phyloP scores from a whole-genome alignment of 2,797 vertebrate species.

The Otus scops region DNA sequence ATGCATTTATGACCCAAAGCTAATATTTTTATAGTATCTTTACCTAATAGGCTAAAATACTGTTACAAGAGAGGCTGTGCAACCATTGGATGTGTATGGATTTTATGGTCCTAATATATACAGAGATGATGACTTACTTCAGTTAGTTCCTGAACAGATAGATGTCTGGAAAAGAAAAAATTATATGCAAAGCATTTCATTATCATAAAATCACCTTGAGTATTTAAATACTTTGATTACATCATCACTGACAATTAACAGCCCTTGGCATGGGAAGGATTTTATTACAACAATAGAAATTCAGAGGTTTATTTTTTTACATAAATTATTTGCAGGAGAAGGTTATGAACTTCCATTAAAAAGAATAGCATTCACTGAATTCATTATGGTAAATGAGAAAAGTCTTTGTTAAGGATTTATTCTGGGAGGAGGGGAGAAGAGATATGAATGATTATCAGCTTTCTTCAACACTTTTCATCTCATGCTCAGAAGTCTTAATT shows the following conservation, averaged over 20 bases:
- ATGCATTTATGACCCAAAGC: neutral
- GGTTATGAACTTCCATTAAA: neutral
- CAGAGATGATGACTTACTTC: conserved; percentile 61
- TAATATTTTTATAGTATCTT: neutral
- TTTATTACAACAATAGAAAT: conserved; percentile 39
- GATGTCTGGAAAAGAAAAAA: conserved; percentile 60
- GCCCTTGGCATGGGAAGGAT: neutral
- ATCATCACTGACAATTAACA: conserved; percentile 40
- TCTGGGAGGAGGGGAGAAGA: neutral
- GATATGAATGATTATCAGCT: neutral
- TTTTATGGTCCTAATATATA: neutral
- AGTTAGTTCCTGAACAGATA: conserved; percentile 41
- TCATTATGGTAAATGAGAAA: neutral
- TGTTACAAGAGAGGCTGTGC: neutral
- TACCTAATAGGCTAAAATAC: neutral
- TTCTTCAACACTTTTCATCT: neutral
- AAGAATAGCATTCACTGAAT: neutral
- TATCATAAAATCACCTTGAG: neutral
- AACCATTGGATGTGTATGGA: neutral
- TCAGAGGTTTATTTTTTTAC: conserved; percentile 7
- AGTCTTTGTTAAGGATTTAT: neutral
- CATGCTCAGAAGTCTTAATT: neutral
- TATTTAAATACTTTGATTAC: conserved; percentile 26
- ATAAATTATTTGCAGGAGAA: conserved; percentile 37
- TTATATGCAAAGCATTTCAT: neutral